Evolutionary conservation across 2,113 vertebrate genomes (phyloP), one percentile per base, ranked within the genome.

Genomic region (Percina caprodes): DNA sequence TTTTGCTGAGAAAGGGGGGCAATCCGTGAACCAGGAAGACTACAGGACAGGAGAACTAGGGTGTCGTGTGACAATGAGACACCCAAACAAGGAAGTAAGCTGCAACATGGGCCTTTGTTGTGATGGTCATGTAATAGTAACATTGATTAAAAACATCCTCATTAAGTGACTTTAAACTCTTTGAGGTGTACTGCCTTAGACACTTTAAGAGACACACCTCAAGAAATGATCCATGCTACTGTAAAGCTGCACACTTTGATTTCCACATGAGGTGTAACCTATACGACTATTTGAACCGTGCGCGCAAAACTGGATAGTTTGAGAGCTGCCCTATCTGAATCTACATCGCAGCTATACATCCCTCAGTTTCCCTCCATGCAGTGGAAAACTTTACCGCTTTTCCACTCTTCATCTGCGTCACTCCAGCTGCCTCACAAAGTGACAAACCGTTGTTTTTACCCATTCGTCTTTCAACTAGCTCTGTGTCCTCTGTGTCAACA

Each of bases 11-110:
- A 75, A 72, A 69, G 33, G 60, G 83, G 72, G 42, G 60, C 46
- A 77, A 86, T 80, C 39, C 51, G 81, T 52, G 67, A 82, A 86
- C 76, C 87, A 92, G 88, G 90, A 92, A 92, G 92, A 93, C 88
- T 74, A 87, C 78, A 46, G 80, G 76, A 82, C 69, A 72, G 59
- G 69, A 59, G 74, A 75, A 69, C 33, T 23, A 4, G 42, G 76
- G 84, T 74, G 84, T 88, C 82, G 83, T 69, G 86, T 88, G 88
- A 85, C 73, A 51, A 76, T 56, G 59, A 69, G 72, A 24, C 79
- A 77, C 74, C 60, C 74, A 71, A 77, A 79, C 45, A 30, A 66
- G 75, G 66, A 69, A 82, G 74, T 54, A 77, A 81, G 80, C 90
- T 88, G 84, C 81, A 83, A 88, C 80, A n/a, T 71, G 63, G 76